Evolutionary conservation across 1,140 invertebrate genomes (phyloP).

Genomic region (Drosophila setifemur): DNA sequence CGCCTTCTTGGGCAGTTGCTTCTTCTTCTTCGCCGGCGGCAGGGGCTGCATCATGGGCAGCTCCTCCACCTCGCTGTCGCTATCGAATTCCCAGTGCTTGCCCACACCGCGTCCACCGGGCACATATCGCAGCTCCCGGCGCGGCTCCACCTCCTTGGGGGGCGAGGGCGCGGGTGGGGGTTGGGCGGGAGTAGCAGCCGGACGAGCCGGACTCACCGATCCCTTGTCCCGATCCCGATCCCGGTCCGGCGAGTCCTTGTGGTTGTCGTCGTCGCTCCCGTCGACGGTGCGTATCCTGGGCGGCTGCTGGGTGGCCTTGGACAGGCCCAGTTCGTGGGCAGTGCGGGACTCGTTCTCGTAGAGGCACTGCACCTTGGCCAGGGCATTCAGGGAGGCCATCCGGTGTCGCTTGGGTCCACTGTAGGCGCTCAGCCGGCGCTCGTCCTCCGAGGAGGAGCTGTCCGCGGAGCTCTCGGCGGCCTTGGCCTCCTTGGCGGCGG

Average conservation of each 20-base stretch:
- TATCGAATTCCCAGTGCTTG: constrained; percentile 91
- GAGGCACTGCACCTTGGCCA: constrained; percentile 95
- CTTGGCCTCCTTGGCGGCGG: background rate
- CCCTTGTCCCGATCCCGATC: constrained; percentile 29
- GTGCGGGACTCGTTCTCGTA: constrained; percentile 93
- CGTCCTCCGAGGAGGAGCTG: constrained; percentile 71
- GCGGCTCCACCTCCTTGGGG: constrained; percentile 77
- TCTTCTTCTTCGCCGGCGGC: constrained; percentile 58
- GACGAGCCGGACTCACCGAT: constrained; percentile 1
- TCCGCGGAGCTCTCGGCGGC: constrained; percentile 41
- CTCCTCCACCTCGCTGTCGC: constrained; percentile 82
- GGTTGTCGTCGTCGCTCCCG: constrained; percentile 72
- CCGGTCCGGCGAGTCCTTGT: constrained; percentile 44
- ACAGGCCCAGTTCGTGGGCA: constrained; percentile 85
- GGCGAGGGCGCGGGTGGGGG: background rate
- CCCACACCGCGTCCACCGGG: constrained; percentile 89
- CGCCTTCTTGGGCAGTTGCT: constrained; percentile 54
- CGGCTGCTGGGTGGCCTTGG: constrained; percentile 74
- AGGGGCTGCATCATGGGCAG: constrained; percentile 55
- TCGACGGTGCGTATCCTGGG: constrained; percentile 72
- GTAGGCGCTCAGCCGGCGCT: constrained; percentile 64
- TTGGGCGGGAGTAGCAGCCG: background rate
- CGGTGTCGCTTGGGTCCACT: constrained; percentile 89
- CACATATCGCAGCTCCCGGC: constrained; percentile 87
- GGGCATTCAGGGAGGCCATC: constrained; percentile 93